A percentile compares a stretch with the other conserved stretches of the same genome.
Conservation (phyloP, 2,888 invertebrate species). For the Yponomeuta malinellus region DNA sequence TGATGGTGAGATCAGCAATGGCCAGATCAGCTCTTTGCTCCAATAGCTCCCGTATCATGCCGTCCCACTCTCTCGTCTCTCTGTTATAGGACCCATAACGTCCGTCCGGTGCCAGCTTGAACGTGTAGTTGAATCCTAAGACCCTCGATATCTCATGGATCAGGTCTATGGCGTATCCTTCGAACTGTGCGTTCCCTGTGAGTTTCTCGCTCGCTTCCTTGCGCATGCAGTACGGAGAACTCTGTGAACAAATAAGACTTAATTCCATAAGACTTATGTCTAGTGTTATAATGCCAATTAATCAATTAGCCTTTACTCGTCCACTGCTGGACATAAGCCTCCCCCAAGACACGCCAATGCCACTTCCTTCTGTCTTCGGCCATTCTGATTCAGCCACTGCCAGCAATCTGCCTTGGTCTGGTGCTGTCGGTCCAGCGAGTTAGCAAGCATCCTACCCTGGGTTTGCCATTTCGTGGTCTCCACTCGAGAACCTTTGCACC, state of each 20-base stretch:
- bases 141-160: constrained; percentile 93
- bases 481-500: no score
- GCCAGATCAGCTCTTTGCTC: constrained; percentile 96
- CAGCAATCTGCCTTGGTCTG: no score
- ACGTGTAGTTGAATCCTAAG: constrained; percentile 91
- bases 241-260: constrained; percentile 72
- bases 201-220: constrained; percentile 90
- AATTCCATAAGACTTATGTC: background rate
- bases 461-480: no score
- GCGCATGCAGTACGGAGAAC: constrained; percentile 96
- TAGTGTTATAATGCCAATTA: background rate
- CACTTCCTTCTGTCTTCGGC: no score
- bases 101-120: constrained; percentile 89
- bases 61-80: constrained; percentile 92
- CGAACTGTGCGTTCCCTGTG: constrained; percentile 93
- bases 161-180: constrained; percentile 96
- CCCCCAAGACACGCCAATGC: no score
- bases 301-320: no score
- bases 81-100: constrained; percentile 88
- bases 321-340: no score
- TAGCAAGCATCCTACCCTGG: no score
- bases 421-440: no score
- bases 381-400: no score
- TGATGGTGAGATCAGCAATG: constrained; percentile 98
- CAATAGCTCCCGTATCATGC: constrained; percentile 90